These are phyloP conservation scores for Scolopax bukidnonensis DNA, from an alignment of 2,797 vertebrate species.

Conservation along the genomic window DNA sequence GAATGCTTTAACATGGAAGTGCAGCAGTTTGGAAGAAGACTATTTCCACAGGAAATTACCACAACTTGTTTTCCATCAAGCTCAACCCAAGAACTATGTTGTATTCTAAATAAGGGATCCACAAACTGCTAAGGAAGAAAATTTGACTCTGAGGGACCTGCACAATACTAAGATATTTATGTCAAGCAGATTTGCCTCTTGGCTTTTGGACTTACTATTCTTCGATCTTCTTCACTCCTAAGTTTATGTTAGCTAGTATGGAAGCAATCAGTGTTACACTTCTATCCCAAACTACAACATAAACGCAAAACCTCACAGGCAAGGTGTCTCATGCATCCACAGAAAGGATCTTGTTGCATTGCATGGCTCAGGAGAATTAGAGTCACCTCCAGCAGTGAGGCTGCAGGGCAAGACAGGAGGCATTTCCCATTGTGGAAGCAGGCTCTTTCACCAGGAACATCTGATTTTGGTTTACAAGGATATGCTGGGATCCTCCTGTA, in stretches of 20 bases:
- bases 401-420: background rate
- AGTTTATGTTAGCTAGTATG: background rate
- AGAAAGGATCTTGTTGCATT: background rate
- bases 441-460: background rate
- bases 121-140: background rate
- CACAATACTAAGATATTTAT: background rate
- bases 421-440: background rate
- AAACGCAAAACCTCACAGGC: background rate
- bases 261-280: background rate
- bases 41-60: constrained; percentile 57
- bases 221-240: background rate
- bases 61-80: constrained; percentile 51
- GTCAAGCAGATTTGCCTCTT: constrained; percentile 4
- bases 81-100: constrained; percentile 28
- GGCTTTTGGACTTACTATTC: constrained; percentile 1
- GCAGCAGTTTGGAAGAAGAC: constrained; percentile 41
- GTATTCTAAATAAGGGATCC: constrained; percentile 20
- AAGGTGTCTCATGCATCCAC: background rate
- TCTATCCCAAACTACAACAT: background rate
- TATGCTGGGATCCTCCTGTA: background rate
- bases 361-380: background rate
- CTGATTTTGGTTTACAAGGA: background rate
- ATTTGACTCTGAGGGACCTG: background rate
- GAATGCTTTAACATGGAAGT: background rate
- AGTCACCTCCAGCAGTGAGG: background rate